Base-by-base conservation (phyloP, 2,888 invertebrate genomes). In the Orthosia cruda region DNA sequence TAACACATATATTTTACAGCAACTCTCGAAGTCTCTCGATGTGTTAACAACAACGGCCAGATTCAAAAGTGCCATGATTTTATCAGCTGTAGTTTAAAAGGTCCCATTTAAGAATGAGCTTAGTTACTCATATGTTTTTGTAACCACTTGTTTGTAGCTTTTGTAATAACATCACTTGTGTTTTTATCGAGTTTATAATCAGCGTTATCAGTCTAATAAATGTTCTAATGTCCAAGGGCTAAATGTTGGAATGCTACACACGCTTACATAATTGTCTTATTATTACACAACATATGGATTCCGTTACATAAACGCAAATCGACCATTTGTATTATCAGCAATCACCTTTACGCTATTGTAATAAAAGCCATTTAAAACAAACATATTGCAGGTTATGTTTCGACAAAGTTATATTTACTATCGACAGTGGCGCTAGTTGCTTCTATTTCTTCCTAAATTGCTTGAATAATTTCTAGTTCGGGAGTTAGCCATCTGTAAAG, bases 321-420 rank as follows among this genome's bases (percentile, higher is more conserved):
- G 72, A 52, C 61, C 76, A 77, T 87, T 87, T 86, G 72, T 62
- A 71, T 78, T 75, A 85, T 83, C 81, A 81, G 59, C 63, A 65
- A 83, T 86, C 81, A 74, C 68, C 4, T 79, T 65, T 77, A 86
- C 69, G 61, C 32, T 80, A 66, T 75, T 73, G 77, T 61, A 83
- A 77, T 80, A 78, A 85, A 87, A 77, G 77, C 68, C 20, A 85
- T 87, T 85, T 80, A 76, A 87, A 87, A 86, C 86, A 83, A 86
- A 87, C 84, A 83, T 58, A 83, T 77, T 74, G 77, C 23, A 64
- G 74, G 78, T 79, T 83, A 78, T 77, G 74, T 63, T 67, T 61
- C 16, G 7, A 52, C 84, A 83, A 83, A 81, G 32, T 79, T 85
- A 66, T n/a, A 9, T 61, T 65, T 85, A 59, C 78, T 0, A 15